Base-by-base conservation (phyloP, 2,113 vertebrate species). In the Cromileptes altivelis region DNA sequence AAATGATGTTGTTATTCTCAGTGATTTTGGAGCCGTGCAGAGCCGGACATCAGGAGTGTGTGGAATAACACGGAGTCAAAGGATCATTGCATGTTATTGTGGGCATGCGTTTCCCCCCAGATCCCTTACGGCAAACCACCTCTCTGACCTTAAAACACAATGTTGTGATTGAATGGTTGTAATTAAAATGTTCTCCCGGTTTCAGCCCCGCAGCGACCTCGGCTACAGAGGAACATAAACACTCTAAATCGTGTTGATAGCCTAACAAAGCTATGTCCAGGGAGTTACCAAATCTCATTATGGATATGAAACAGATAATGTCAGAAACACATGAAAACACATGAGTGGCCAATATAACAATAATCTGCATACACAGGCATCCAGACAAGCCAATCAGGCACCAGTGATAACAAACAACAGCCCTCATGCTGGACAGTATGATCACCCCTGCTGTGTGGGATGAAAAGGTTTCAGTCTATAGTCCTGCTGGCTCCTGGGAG, bases 141-240 rank as follows among this genome's bases (percentile, higher is more conserved):
- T 84, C 70, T 70, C 25, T 85, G 90, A 89, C 89, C 89, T 73
- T 78, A 76, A 80, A 87, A 85, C 88, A 88, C 85, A 94, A 82
- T 85, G 92, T 91, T 89, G 81, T 85, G 89, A 93, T 93, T 93
- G 91, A 88, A 89, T 87, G 84, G 87, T 88, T 92, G 90, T 90
- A 90, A 94, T 94, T 92, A 94, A 92, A 93, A 88, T 77, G 87
- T 87, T 87, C 84, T 79, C 89, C 73, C 74, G 78, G 79, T 85
- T 83, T 70, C 45, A 68, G 78, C 73, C 84, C 73, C 53, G n/a
- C 52, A 75, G 80, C 30, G 80, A 69, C 67, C 37, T 77, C 14
- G 1, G 78, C 61, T 85, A 83, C 61, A 72, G 72, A 74, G 80
- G 57, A 89, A 92, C 87, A 92, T 81, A 92, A 94, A 92, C 91